Evolutionary conservation across 2,113 vertebrate species (phyloP), one percentile per base, ranked within the genome.

Genomic region (Noturus placidus): DNA sequence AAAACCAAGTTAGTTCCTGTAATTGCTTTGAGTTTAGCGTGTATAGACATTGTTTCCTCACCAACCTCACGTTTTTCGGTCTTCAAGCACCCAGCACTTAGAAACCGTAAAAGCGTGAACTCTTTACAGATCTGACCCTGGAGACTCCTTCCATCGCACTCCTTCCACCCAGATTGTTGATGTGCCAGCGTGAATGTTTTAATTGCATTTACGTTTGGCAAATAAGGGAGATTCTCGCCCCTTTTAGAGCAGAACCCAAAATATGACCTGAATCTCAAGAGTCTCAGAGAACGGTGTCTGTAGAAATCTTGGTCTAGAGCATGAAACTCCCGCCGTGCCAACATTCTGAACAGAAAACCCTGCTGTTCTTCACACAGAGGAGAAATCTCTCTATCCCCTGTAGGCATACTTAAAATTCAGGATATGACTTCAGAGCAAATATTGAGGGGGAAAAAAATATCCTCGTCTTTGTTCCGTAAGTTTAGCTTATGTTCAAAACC

Each of bases 381-480:
- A 84, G n/a, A n/a, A n/a, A n/a, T 22, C 8, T 54, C 1, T 54
- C 19, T 3, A 30, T 79, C 76, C 76, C 63, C 63, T 11, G n/a
- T 54, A 69, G n/a, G 20, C 83, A 17, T 38, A 15, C n/a, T 82
- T 80, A 25, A 81, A 81, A 59, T 81, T 35, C 33, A 81, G 33
- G 74, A 27, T 27, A 6, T 33, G 76, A 38, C 56, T 59, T 57
- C 20, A 35, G 20, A 38, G 78, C 30, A 81, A 81, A 59, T 59
- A 13, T 81, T 38, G 30, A 15, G 33, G 46, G 5, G 4, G 30
- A 2, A 38, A 14, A 35, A 81, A 38, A 13, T 15, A 59, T 57
- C 79, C 33, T 59, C n/a, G 72, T 57, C 81, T 81, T 72, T 87
- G 57, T 85, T 87, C 35, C 35, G 38, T 22, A 63, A 63, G 46